Conservation (phyloP, 2,888 invertebrate species). For the Pachliopta kotzebuea region DNA sequence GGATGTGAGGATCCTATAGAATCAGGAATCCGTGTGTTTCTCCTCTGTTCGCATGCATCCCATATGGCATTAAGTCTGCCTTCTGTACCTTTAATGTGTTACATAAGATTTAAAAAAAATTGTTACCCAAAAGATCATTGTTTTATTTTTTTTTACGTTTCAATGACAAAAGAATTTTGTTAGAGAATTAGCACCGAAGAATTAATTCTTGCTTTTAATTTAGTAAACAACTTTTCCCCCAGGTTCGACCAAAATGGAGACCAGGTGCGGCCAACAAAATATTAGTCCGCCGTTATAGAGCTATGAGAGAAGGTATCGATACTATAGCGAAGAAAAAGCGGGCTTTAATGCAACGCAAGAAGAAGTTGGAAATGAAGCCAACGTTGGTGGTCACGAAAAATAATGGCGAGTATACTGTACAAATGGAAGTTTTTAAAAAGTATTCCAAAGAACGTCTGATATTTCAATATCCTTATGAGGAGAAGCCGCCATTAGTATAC, state of each 20-base stretch:
- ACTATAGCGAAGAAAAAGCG: conserved; percentile 66
- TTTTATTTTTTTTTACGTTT: too few relatives aligned
- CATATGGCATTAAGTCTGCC: too few relatives aligned
- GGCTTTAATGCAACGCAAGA: conserved; percentile 61
- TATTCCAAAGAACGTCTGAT: conserved; percentile 66
- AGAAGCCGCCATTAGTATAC: conserved; percentile 64
- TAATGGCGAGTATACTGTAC: conserved; percentile 67
- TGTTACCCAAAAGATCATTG: too few relatives aligned
- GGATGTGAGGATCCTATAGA: too few relatives aligned
- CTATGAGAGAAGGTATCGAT: conserved; percentile 59
- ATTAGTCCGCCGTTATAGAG: conserved; percentile 60
- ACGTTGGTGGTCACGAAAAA: conserved; percentile 60
- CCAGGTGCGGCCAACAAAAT: conserved; percentile 69
- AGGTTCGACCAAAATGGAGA: conserved; percentile 69
- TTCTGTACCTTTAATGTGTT: too few relatives aligned
- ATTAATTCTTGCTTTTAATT: neutral
- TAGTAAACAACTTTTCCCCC: conserved; percentile 7
- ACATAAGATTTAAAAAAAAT: too few relatives aligned
- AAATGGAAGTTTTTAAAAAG: conserved; percentile 73
- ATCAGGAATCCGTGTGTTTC: too few relatives aligned
- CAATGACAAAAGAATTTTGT: too few relatives aligned
- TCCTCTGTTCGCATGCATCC: too few relatives aligned
- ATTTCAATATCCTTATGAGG: conserved; percentile 71
- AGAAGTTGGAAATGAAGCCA: conserved; percentile 68
- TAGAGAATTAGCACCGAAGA: too few relatives aligned